phyloP scores from a whole-genome alignment of 2,888 invertebrate species.

The Monopis laevigella region DNA sequence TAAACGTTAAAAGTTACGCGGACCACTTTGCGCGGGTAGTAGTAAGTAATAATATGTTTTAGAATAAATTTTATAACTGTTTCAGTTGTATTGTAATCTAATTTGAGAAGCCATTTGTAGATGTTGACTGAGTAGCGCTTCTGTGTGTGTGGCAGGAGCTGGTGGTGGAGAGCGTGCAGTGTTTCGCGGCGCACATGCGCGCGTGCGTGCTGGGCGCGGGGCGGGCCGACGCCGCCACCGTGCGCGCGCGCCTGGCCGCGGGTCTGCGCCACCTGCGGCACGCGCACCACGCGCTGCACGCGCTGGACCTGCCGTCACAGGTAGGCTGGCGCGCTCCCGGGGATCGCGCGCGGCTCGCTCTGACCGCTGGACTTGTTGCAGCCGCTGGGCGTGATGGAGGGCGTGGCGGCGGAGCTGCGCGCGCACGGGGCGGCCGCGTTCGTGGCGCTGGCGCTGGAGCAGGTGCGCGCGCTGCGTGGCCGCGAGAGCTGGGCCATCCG shows the following conservation, averaged over 20 bases:
- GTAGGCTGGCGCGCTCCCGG: no score
- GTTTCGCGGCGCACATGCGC: constrained; percentile 78
- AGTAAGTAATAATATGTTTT: no score
- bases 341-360: no score
- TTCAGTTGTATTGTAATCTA: no score
- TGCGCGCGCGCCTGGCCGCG: constrained; percentile 60
- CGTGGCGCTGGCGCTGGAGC: constrained; percentile 84
- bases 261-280: constrained; percentile 81
- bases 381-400: constrained; percentile 84
- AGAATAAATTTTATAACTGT: no score
- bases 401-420: constrained; percentile 86
- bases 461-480: constrained; percentile 74
- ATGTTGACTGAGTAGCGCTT: no score
- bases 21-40: no score
- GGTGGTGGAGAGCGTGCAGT: constrained; percentile 79
- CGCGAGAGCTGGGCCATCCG: constrained; percentile 90
- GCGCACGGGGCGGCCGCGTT: constrained; percentile 86
- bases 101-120: no score
- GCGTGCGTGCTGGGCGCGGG: constrained; percentile 73
- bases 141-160: no score
- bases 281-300: constrained; percentile 82
- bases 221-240: constrained; percentile 64
- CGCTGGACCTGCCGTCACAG: constrained; percentile 88
- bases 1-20: no score
- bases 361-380: constrained; percentile 23